phyloP scores from a whole-genome alignment of 2,113 vertebrate genomes.

The Vanacampus margaritifer region DNA sequence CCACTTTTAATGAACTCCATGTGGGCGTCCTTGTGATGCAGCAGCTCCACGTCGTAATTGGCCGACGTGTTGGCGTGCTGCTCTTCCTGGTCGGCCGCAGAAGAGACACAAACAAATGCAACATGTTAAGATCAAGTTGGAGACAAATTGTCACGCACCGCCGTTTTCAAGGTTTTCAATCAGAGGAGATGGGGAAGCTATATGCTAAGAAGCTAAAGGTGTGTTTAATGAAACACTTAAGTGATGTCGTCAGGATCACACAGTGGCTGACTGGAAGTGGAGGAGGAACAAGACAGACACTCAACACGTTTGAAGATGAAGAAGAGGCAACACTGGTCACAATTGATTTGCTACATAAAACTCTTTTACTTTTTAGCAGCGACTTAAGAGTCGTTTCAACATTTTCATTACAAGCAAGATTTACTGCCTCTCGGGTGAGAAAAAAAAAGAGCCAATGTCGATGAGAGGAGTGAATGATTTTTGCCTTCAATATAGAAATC shows the following conservation, averaged over 20 bases:
- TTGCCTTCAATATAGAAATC: too few species aligned
- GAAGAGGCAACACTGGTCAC: constrained; percentile 59
- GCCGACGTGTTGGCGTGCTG: constrained; percentile 98
- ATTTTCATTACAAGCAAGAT: too few species aligned
- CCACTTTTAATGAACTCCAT: constrained; percentile 94
- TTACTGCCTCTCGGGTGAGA: too few species aligned
- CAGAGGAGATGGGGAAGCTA: background rate
- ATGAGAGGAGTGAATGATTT: too few species aligned
- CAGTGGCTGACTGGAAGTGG: constrained; percentile 2
- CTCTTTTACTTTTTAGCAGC: background rate
- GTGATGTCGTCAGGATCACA: constrained; percentile 13
- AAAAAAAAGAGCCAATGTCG: too few species aligned
- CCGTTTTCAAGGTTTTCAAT: constrained; percentile 61
- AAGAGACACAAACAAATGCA: constrained; percentile 35
- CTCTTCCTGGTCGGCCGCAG: constrained; percentile 84
- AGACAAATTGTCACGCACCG: constrained; percentile 42
- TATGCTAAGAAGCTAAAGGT: background rate
- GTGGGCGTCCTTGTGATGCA: constrained; percentile 96
- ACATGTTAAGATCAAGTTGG: background rate
- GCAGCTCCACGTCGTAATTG: constrained; percentile 96
- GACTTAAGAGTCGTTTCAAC: too few species aligned
- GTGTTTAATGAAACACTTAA: constrained; percentile 11
- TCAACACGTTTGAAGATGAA: constrained; percentile 11
- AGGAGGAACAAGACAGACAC: constrained; percentile 25
- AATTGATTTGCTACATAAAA: background rate